Evolutionary conservation across 2,113 vertebrate genomes (phyloP), one percentile per base, ranked within the genome.

Genomic region (Phrynosoma platyrhinos): DNA sequence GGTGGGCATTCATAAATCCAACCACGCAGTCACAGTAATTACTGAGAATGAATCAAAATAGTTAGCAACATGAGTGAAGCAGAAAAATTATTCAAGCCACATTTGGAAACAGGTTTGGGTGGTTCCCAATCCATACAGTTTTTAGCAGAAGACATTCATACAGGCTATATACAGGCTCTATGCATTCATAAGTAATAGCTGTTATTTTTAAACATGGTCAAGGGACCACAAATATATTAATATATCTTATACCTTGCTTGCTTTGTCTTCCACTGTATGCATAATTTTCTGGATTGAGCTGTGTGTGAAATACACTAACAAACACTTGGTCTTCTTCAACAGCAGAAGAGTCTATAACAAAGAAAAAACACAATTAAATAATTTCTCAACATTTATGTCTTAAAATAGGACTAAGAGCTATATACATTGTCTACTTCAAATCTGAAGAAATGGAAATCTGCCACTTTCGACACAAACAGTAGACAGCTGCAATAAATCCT

Each of bases 251-350:
- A 97, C 97, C 94, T n/a, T 85, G 87, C 36, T 30, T 92, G 86
- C 9, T 36, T 77, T 85, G 86, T 53, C n/a, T 1, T 80, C 90
- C 88, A 47, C 6, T 23, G 62, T 0, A 47, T 72, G 95, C 95
- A 80, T 93, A 96, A 72, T 96, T 95, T 93, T 96, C 93, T 77
- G 97, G 94, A 92, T 93, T 95, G 86, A 96, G 85, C 69, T 98
- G 95, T 83, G 98, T 98, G 68, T 96, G 95, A 97, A 98, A 98
- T 78, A 98, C 68, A 1, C 97, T 92, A 83, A 92, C 74, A 95
- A 89, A 83, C 9, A 36, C 64, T 10, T 94, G 93, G 87, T 95
- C 95, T 74, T 96, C 95, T 82, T 96, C 94, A 82, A 78, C 79
- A 64, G 1, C 77, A 90, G 90, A 92, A 68, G 82, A 21, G 91